A percentile compares a stretch with the other conserved stretches of the same genome.
Evolutionary conservation across 2,113 vertebrate genomes (phyloP).

Genomic region (mouse (Mus musculus)): GRCm39 chr5:73021001-73021500

Average conservation of each 20-base stretch:
- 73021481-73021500: not conserved
- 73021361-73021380: not conserved
- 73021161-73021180: not conserved
- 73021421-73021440: not conserved
- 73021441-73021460: not conserved
- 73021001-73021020: not conserved
- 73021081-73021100: not conserved
- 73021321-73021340: not conserved
- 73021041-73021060: slow-evolving; percentile 46
- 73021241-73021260: not conserved
- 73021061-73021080: not conserved
- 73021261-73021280: not conserved
- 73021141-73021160: not conserved
- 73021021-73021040: slow-evolving; percentile 25
- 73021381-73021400: not conserved
- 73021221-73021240: not conserved
- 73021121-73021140: not conserved
- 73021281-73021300: not conserved
- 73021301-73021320: not conserved
- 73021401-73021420: not conserved
- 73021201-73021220: not conserved
- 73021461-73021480: not conserved
- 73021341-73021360: not conserved
- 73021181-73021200: not conserved
- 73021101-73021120: not conserved